Evolutionary conservation across 2,888 invertebrate genomes (phyloP).

Genomic region (Vanessa cardui): DNA sequence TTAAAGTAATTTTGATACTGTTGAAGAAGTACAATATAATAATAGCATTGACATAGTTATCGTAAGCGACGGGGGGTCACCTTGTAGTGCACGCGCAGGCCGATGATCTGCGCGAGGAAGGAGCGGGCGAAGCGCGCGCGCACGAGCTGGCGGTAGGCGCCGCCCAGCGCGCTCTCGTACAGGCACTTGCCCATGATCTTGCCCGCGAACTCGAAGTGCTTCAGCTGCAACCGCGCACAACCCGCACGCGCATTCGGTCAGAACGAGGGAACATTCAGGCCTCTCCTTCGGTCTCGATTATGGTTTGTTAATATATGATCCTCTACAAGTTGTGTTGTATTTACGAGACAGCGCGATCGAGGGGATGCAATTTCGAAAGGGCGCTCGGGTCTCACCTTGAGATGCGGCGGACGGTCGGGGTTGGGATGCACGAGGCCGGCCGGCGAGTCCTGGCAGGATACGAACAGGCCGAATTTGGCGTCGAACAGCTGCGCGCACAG

Average conservation of each 20-base stretch:
- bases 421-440: constrained; percentile 96
- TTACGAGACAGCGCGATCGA: neutral
- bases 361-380: neutral
- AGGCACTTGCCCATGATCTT: constrained; percentile 97
- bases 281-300: too few relatives aligned
- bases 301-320: too few relatives aligned
- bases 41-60: too few relatives aligned
- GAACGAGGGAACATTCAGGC: too few relatives aligned
- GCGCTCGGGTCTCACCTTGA: constrained; percentile 77
- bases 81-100: constrained; percentile 95
- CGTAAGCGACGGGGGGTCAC: constrained; percentile 62
- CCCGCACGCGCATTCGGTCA: too few relatives aligned
- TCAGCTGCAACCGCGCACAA: constrained; percentile 70
- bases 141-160: constrained; percentile 93
- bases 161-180: constrained; percentile 95
- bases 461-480: constrained; percentile 91
- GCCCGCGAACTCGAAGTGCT: constrained; percentile 96
- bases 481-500: constrained; percentile 94
- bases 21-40: too few relatives aligned
- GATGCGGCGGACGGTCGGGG: constrained; percentile 87
- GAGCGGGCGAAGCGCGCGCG: constrained; percentile 95
- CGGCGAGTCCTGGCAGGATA: constrained; percentile 92
- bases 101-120: constrained; percentile 97
- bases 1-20: too few relatives aligned
- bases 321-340: too few relatives aligned